Conservation (phyloP, 2,888 invertebrate genomes). For the Onthophagus sagittarius region DNA sequence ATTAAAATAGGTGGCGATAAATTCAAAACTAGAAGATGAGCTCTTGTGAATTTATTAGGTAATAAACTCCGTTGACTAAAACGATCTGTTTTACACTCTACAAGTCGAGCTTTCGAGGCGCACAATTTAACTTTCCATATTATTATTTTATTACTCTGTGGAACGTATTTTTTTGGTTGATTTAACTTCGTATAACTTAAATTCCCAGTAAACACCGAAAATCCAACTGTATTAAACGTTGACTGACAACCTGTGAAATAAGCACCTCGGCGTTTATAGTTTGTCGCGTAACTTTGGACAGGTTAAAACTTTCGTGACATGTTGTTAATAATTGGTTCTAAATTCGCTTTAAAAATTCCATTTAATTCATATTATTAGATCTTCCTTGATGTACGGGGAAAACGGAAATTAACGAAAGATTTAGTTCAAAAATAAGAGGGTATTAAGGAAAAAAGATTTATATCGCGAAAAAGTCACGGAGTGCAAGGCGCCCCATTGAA, state of each 20-base stretch:
- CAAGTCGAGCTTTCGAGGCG: background rate
- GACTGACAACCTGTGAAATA: background rate
- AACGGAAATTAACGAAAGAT: background rate
- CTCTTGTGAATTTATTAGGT: background rate
- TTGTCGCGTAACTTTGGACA: background rate
- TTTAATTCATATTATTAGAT: background rate
- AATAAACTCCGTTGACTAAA: background rate
- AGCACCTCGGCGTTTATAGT: background rate
- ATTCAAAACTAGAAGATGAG: too few species aligned
- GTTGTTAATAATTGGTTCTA: background rate
- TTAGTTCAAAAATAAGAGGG: background rate
- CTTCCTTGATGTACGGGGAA: background rate
- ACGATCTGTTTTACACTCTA: background rate
- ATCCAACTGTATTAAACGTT: background rate
- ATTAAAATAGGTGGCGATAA: too few species aligned
- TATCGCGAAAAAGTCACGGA: background rate
- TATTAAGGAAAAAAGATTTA: background rate
- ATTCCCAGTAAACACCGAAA: too few species aligned
- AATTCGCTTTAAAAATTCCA: too few species aligned
- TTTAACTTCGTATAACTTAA: too few species aligned
- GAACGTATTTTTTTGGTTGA: background rate
- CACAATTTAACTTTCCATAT: background rate
- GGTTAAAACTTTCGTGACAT: background rate
- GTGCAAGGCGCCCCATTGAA: background rate
- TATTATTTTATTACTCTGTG: background rate